phyloP scores from a whole-genome alignment of 2,113 vertebrate species.

The Ameiurus melas region DNA sequence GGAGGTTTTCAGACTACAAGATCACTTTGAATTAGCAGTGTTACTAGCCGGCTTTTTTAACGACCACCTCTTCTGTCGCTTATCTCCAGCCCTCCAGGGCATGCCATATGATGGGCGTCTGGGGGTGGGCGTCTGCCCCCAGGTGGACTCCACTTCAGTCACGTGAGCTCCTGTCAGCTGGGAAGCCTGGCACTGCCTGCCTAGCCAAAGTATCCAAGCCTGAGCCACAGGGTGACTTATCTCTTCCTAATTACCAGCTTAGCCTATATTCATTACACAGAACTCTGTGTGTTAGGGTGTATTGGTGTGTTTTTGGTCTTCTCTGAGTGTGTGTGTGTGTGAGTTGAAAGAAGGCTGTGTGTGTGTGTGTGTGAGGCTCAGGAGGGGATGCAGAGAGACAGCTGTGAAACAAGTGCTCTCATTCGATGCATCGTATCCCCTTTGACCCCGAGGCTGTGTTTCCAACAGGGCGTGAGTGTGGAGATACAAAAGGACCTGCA shows the following conservation, averaged over 20 bases:
- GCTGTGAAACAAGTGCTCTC: constrained; percentile 64
- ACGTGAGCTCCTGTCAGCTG: constrained; percentile 59
- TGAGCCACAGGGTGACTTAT: constrained; percentile 2
- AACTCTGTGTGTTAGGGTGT: constrained; percentile 38
- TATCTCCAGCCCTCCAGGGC: constrained; percentile 31
- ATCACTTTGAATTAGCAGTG: constrained; percentile 27
- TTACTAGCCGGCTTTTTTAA: constrained; percentile 22
- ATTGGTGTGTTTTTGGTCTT: constrained; percentile 26
- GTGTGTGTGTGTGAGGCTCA: background rate
- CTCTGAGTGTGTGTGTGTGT: background rate
- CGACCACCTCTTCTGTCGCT: constrained; percentile 12
- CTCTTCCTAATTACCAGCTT: constrained; percentile 55
- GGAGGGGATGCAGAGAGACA: constrained; percentile 55
- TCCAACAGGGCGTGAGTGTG: constrained; percentile 51
- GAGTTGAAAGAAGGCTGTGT: constrained; percentile 25
- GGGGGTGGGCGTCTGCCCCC: constrained; percentile 28
- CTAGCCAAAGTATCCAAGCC: constrained; percentile 7
- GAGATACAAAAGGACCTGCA: constrained; percentile 64
- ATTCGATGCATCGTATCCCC: constrained; percentile 54
- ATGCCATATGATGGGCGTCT: constrained; percentile 59
- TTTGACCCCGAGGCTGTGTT: constrained; percentile 54
- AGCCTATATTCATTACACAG: constrained; percentile 56
- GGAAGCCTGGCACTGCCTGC: constrained; percentile 49
- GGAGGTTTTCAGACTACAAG: constrained; percentile 22
- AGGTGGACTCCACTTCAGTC: constrained; percentile 18